Conservation (phyloP, 2,888 invertebrate species). For the Hecatera dysodea region DNA sequence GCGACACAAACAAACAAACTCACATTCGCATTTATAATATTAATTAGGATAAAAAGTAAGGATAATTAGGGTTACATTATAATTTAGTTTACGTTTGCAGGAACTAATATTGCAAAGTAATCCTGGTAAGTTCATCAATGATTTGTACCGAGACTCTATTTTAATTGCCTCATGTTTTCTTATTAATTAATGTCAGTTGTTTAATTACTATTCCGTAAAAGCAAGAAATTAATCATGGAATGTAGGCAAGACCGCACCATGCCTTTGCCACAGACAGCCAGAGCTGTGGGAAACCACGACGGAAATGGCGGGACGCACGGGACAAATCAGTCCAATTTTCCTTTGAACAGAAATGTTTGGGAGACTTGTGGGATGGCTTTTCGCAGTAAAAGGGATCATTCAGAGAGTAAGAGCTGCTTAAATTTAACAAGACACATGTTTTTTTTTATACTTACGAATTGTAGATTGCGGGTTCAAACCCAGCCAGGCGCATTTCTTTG, state of each 20-base stretch:
- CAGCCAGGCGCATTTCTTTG: too few relatives aligned
- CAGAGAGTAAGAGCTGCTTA: background rate
- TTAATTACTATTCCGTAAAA: constrained; percentile 42
- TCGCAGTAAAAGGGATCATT: background rate
- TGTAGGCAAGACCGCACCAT: constrained; percentile 5
- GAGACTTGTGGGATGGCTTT: background rate
- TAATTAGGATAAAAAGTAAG: too few relatives aligned
- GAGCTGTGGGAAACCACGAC: constrained; percentile 24
- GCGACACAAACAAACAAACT: too few relatives aligned
- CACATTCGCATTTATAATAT: too few relatives aligned
- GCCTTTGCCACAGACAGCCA: constrained; percentile 8
- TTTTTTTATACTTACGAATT: too few relatives aligned
- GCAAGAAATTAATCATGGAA: constrained; percentile 43
- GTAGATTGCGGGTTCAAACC: too few relatives aligned
- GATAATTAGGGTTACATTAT: too few relatives aligned
- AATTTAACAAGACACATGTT: background rate
- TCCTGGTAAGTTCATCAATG: too few relatives aligned
- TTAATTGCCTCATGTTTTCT: background rate
- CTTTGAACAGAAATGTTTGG: background rate
- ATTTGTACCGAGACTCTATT: too few relatives aligned
- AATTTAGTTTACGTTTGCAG: too few relatives aligned
- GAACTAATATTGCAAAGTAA: too few relatives aligned
- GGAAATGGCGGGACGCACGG: constrained; percentile 26
- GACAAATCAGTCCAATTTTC: constrained; percentile 39
- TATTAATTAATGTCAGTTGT: constrained; percentile 5